A percentile compares a stretch with the other conserved stretches of the same genome.
phyloP scores from a whole-genome alignment of 2,888 invertebrate species.

The Parnassius apollo region DNA sequence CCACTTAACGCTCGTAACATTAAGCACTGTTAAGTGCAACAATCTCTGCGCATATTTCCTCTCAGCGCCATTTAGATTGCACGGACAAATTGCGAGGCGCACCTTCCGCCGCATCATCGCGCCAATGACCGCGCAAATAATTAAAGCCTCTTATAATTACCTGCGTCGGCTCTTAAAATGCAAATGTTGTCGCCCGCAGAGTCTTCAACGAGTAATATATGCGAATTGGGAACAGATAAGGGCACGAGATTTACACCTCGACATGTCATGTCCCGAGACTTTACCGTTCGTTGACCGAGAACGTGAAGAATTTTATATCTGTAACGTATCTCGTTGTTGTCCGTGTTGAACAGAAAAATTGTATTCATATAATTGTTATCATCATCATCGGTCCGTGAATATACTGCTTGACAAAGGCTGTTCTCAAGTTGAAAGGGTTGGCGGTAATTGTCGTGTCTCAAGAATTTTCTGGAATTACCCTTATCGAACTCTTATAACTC shows the following conservation, averaged over 20 bases:
- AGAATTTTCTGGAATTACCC: too few relatives aligned
- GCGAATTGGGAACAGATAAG: constrained; percentile 71
- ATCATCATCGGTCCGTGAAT: too few relatives aligned
- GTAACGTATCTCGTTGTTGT: constrained; percentile 4
- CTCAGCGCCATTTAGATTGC: constrained; percentile 59
- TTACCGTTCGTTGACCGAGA: constrained; percentile 61
- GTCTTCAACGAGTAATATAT: constrained; percentile 50
- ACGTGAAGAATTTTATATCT: constrained; percentile 40
- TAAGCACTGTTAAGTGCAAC: constrained; percentile 27
- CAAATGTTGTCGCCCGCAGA: constrained; percentile 73
- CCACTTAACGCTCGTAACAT: constrained; percentile 22
- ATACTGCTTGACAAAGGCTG: too few relatives aligned
- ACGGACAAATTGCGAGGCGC: constrained; percentile 70
- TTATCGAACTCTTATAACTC: too few relatives aligned
- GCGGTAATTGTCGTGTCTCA: too few relatives aligned
- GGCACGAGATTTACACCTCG: constrained; percentile 70
- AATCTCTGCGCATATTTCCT: constrained; percentile 41
- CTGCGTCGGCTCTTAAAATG: constrained; percentile 66
- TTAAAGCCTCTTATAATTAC: constrained; percentile 68
- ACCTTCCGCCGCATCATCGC: constrained; percentile 53
- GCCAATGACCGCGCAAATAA: constrained; percentile 33
- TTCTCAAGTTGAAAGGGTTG: too few relatives aligned
- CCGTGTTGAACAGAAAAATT: neutral
- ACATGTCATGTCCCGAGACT: constrained; percentile 54
- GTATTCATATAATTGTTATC: too few relatives aligned